These are phyloP conservation scores for Piezodorus guildinii DNA, from an alignment of 1,140 invertebrate species.

Conservation along the genomic window DNA sequence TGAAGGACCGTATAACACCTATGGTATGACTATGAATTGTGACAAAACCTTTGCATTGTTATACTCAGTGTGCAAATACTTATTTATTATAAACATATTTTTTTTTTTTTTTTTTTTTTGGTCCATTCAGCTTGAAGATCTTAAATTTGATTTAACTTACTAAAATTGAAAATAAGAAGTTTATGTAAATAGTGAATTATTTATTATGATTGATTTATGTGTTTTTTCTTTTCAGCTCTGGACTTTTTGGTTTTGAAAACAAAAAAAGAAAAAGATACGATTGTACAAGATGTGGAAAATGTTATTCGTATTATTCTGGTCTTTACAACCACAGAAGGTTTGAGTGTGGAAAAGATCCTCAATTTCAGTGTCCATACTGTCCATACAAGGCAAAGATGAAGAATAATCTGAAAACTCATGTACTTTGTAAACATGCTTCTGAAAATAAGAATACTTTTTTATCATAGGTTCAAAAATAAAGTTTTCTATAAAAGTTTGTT, in stretches of 20 bases:
- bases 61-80: too few species aligned
- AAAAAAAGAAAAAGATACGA: background rate
- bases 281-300: constrained; percentile 43
- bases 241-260: background rate
- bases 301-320: constrained; percentile 48
- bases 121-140: too few species aligned
- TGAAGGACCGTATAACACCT: too few species aligned
- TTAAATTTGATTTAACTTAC: too few species aligned
- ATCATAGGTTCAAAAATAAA: background rate
- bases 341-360: constrained; percentile 39
- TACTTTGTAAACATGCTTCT: background rate
- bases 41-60: too few species aligned
- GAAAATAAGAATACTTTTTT: background rate
- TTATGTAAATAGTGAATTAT: too few species aligned
- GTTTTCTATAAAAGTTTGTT: background rate
- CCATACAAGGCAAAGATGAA: constrained; percentile 44
- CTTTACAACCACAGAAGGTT: constrained; percentile 34
- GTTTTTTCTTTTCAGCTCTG: too few species aligned
- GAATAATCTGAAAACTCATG: constrained; percentile 25
- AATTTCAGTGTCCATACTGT: constrained; percentile 32
- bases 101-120: too few species aligned
- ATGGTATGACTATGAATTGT: too few species aligned
- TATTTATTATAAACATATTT: too few species aligned
- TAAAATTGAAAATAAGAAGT: too few species aligned
- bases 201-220: too few species aligned